Conservation (phyloP, 1,140 invertebrate species). For the Drosophila sucinea region DNA sequence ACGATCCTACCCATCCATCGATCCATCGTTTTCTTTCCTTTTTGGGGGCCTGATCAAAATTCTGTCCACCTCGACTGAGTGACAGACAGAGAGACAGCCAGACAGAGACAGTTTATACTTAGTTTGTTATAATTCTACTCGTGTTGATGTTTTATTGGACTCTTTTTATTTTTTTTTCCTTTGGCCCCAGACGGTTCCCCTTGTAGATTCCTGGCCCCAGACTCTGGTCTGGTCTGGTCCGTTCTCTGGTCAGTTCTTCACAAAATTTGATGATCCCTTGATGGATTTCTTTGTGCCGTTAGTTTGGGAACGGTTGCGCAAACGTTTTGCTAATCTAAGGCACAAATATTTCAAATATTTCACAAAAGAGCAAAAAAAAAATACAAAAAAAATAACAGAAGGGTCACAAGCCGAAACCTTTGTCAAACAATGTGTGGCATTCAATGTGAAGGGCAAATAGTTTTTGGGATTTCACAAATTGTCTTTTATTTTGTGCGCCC, state of each 20-base stretch:
- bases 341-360: constrained; percentile 65
- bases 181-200: constrained; percentile 18
- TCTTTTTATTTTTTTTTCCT: constrained; percentile 17
- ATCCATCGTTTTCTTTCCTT: constrained; percentile 32
- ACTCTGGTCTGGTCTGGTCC: constrained; percentile 45
- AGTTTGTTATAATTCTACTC: constrained; percentile 77
- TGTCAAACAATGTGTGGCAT: constrained; percentile 63
- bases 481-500: constrained; percentile 47
- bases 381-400: neutral
- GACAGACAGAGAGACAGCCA: constrained; percentile 74
- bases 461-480: constrained; percentile 21
- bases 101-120: constrained; percentile 63
- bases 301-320: constrained; percentile 36
- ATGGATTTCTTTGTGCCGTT: constrained; percentile 72
- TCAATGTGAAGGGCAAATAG: constrained; percentile 55
- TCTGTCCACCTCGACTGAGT: constrained; percentile 71
- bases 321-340: constrained; percentile 67
- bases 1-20: neutral
- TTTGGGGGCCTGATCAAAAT: constrained; percentile 73
- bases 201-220: constrained; percentile 48
- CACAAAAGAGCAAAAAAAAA: neutral
- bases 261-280: constrained; percentile 74
- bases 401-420: neutral
- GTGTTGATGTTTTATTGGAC: constrained; percentile 78
- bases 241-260: neutral